Conservation (phyloP, 2,888 invertebrate genomes). For the Branchinecta sandiegonensis region DNA sequence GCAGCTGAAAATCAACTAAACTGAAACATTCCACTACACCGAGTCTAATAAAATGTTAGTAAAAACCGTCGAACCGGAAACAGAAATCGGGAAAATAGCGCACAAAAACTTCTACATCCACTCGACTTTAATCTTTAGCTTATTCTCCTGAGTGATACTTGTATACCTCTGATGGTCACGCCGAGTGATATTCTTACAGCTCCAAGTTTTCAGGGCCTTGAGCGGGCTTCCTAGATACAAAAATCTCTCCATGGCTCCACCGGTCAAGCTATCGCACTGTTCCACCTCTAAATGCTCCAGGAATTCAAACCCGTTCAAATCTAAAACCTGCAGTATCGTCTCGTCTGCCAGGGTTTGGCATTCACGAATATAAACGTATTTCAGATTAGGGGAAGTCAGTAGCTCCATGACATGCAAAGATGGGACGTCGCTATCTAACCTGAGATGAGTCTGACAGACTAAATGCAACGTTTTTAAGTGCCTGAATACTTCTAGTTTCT, state of each 20-base stretch:
- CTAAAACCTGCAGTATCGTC: neutral
- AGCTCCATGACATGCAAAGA: conserved; percentile 7
- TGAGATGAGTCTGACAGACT: conserved; percentile 18
- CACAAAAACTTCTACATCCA: conserved; percentile 17
- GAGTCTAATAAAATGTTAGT: too few species aligned
- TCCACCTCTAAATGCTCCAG: conserved; percentile 21
- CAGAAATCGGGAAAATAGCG: neutral
- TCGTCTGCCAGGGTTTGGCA: conserved; percentile 18
- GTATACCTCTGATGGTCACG: conserved; percentile 9
- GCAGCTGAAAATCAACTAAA: too few species aligned
- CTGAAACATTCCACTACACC: too few species aligned
- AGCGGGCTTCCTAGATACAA: conserved; percentile 14
- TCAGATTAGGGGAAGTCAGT: conserved; percentile 13
- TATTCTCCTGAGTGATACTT: conserved; percentile 17
- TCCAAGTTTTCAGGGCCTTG: conserved; percentile 20
- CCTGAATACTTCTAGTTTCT: neutral
- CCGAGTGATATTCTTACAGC: conserved; percentile 17
- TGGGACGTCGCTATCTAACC: conserved; percentile 17
- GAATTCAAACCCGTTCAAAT: conserved; percentile 8
- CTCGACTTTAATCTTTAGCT: conserved; percentile 19
- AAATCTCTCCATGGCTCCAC: conserved; percentile 2
- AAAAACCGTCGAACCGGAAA: too few species aligned
- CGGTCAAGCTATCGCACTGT: conserved; percentile 16
- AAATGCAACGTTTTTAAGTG: conserved; percentile 16
- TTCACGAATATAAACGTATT: conserved; percentile 17